Evolutionary conservation across 2,888 invertebrate genomes (phyloP).

Genomic region (Mesochorus sp.): DNA sequence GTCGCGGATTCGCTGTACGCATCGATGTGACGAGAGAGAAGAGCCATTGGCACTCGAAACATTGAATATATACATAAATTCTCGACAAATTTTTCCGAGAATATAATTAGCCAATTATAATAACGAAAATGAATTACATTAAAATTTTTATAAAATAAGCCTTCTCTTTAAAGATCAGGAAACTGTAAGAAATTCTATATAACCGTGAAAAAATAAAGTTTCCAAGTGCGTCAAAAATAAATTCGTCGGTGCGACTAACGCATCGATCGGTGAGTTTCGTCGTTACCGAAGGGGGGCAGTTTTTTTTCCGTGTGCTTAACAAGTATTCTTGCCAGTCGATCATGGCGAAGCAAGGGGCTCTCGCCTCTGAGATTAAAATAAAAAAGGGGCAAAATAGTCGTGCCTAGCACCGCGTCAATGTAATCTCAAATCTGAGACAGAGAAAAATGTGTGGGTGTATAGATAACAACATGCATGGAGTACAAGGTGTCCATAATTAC

Average conservation of each 20-base stretch:
- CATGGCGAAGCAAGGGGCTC: neutral
- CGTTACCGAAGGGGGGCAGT: neutral
- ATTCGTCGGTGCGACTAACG: too few species aligned
- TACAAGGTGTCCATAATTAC: too few species aligned
- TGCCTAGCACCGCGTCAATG: constrained; percentile 61
- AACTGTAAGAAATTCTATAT: neutral
- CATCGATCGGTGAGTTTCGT: too few species aligned
- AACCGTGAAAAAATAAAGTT: neutral
- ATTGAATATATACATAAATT: neutral
- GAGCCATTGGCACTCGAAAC: constrained; percentile 26
- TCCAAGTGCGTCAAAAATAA: neutral
- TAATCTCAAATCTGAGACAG: too few species aligned
- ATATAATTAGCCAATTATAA: constrained; percentile 52
- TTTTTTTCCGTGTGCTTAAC: neutral
- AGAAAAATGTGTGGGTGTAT: too few species aligned
- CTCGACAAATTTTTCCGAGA: neutral
- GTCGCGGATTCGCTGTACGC: neutral
- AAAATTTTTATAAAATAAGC: constrained; percentile 8
- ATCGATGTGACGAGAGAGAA: constrained; percentile 12
- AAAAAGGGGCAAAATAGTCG: constrained; percentile 53
- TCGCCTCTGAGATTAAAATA: constrained; percentile 1
- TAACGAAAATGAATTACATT: constrained; percentile 37
- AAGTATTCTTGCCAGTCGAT: neutral
- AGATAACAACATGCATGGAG: too few species aligned
- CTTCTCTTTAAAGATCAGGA: neutral